Conservation (phyloP, 2,113 vertebrate genomes). For the Strix aluco region DNA sequence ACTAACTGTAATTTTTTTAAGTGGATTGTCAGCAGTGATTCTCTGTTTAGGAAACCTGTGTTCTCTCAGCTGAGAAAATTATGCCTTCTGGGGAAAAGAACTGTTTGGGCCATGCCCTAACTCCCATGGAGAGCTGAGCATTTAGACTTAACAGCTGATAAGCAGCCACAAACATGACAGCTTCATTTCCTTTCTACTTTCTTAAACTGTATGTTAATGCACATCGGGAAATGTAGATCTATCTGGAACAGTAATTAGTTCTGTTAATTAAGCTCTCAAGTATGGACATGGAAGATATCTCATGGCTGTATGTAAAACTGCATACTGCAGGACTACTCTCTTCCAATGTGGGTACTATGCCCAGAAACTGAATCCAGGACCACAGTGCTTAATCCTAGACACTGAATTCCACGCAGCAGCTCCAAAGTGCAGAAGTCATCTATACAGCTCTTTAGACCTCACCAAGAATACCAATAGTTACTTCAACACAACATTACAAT, state of each 20-base stretch:
- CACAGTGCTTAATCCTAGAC: neutral
- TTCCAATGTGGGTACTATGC: neutral
- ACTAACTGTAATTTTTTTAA: neutral
- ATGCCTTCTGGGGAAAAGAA: neutral
- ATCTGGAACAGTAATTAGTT: neutral
- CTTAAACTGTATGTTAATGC: neutral
- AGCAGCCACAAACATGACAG: neutral
- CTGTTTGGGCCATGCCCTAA: neutral
- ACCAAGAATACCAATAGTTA: neutral
- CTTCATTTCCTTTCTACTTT: neutral
- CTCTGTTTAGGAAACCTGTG: neutral
- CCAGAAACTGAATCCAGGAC: neutral
- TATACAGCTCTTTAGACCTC: neutral
- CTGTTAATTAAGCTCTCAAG: slow-evolving; percentile 20
- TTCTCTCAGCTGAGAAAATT: neutral
- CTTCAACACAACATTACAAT: neutral
- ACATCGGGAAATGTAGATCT: neutral
- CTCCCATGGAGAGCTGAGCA: neutral
- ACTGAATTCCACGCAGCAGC: neutral
- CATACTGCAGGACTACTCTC: neutral
- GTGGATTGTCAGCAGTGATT: neutral
- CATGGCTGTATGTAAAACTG: neutral
- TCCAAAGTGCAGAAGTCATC: neutral
- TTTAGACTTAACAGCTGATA: neutral
- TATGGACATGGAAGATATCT: neutral